Conservation (phyloP, 2,113 vertebrate species). For the Nerophis lumbriciformis region DNA sequence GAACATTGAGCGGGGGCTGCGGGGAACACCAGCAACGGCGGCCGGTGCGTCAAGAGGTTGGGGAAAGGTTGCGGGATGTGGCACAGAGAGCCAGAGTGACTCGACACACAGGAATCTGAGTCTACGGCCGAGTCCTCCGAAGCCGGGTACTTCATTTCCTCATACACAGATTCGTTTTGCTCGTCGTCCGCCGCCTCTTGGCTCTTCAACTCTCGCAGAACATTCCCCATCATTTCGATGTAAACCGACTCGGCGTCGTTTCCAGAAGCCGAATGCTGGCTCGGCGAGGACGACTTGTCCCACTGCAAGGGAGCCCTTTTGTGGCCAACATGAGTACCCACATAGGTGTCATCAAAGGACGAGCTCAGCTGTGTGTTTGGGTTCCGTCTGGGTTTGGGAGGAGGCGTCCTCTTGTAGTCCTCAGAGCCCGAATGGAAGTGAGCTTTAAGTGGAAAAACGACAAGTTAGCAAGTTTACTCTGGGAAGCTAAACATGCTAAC, state of each 20-base stretch:
- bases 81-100: constrained; percentile 61
- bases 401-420: constrained; percentile 91
- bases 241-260: constrained; percentile 94
- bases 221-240: constrained; percentile 97
- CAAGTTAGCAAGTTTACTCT: too few relatives aligned
- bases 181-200: constrained; percentile 74
- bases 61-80: constrained; percentile 94
- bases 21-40: constrained; percentile 90
- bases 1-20: constrained; percentile 89
- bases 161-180: constrained; percentile 90
- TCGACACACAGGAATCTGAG: constrained; percentile 73
- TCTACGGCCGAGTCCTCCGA: constrained; percentile 83
- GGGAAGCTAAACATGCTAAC: too few relatives aligned
- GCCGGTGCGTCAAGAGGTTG: constrained; percentile 87
- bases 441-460: too few relatives aligned
- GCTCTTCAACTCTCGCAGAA: constrained; percentile 80
- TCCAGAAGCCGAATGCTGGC: constrained; percentile 69
- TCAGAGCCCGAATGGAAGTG: constrained; percentile 79
- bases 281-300: constrained; percentile 77
- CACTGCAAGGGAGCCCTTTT: constrained; percentile 73
- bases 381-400: constrained; percentile 93
- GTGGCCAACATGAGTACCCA: constrained; percentile 73
- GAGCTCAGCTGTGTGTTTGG: constrained; percentile 96
- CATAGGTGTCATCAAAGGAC: constrained; percentile 90
- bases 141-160: constrained; percentile 95